These are phyloP conservation scores for Agrotis ipsilon DNA, from an alignment of 2,888 invertebrate species.

Conservation along the genomic window DNA sequence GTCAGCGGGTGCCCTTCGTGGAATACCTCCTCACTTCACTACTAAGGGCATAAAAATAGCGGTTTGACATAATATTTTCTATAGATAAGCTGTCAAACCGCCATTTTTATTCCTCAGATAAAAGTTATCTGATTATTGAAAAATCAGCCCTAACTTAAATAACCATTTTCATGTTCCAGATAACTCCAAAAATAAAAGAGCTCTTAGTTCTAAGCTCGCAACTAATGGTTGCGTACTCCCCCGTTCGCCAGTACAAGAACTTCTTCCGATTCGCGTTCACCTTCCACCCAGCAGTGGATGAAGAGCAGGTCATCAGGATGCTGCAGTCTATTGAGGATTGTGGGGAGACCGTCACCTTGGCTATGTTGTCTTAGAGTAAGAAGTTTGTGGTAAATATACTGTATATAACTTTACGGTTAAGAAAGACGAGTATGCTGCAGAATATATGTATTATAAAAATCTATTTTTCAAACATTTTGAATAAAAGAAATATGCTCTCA, in stretches of 20 bases:
- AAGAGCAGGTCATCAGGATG: conserved; percentile 92
- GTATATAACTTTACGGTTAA: conserved; percentile 8
- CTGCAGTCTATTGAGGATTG: conserved; percentile 92
- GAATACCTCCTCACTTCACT: too few relatives aligned
- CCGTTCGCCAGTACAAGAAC: conserved; percentile 93
- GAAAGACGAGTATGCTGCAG: conserved; percentile 4
- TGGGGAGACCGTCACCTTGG: conserved; percentile 83
- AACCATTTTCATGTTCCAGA: conserved; percentile 80
- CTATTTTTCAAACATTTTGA: too few relatives aligned
- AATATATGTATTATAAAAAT: not conserved
- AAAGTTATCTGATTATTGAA: too few relatives aligned
- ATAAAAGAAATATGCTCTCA: too few relatives aligned
- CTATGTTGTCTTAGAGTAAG: conserved; percentile 37
- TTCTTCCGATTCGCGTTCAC: conserved; percentile 95
- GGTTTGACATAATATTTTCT: too few relatives aligned
- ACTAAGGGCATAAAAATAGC: too few relatives aligned
- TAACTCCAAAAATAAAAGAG: conserved; percentile 94
- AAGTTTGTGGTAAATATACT: not conserved
- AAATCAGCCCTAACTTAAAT: too few relatives aligned
- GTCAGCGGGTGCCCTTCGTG: too few relatives aligned
- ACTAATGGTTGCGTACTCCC: conserved; percentile 95
- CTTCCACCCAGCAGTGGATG: conserved; percentile 92
- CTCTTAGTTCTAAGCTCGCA: conserved; percentile 92
- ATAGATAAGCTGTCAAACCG: too few relatives aligned
- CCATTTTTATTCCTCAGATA: too few relatives aligned